phyloP scores from a whole-genome alignment of 2,113 vertebrate species.

The Alces alces region DNA sequence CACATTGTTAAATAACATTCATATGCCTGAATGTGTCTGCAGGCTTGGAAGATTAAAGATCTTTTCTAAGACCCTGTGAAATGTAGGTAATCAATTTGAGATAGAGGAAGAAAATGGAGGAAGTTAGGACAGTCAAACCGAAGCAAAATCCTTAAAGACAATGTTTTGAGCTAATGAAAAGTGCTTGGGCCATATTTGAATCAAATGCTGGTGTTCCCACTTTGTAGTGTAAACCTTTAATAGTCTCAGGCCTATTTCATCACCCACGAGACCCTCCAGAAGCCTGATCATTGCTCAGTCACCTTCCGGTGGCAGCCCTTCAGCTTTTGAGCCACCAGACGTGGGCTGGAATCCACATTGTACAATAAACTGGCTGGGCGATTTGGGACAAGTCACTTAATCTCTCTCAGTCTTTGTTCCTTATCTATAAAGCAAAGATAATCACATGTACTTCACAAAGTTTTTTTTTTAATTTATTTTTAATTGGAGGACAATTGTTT shows the following conservation, averaged over 20 bases:
- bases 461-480: not conserved
- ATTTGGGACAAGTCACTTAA: not conserved
- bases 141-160: slow-evolving; percentile 20
- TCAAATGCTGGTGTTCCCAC: not conserved
- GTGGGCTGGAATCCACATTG: not conserved
- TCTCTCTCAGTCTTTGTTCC: not conserved
- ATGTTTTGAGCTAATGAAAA: not conserved
- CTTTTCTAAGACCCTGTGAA: slow-evolving; percentile 42
- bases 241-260: not conserved
- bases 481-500: not conserved
- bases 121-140: not conserved
- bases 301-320: not conserved
- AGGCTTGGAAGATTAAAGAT: slow-evolving; percentile 37
- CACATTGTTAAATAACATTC: slow-evolving; percentile 23
- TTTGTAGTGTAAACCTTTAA: not conserved
- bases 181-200: not conserved
- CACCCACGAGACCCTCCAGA: not conserved
- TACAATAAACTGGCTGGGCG: not conserved
- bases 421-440: not conserved
- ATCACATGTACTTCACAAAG: not conserved
- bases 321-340: not conserved
- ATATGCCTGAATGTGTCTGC: slow-evolving; percentile 33
- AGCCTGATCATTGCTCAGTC: not conserved
- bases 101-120: not conserved
- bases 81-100: slow-evolving; percentile 20